These are phyloP conservation scores for Myathropa florea DNA, from an alignment of 2,888 invertebrate genomes.

Conservation along the genomic window DNA sequence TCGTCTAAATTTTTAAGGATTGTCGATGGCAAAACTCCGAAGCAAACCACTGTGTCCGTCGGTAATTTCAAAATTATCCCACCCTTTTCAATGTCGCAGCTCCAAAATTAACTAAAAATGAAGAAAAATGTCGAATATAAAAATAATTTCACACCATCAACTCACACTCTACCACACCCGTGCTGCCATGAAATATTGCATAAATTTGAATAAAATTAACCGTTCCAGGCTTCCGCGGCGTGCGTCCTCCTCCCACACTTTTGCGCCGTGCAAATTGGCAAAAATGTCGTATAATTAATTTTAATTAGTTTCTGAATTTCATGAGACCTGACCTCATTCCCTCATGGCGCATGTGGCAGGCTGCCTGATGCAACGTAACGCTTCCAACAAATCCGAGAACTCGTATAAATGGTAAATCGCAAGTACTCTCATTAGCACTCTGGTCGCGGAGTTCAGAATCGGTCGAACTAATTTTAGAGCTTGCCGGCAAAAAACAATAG, in stretches of 20 bases:
- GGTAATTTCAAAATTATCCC: background rate
- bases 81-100: background rate
- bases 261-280: slow-evolving; percentile 57
- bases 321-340: slow-evolving; percentile 30
- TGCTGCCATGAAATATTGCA: slow-evolving; percentile 38
- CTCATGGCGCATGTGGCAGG: background rate
- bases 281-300: slow-evolving; percentile 68
- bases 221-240: background rate
- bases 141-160: background rate
- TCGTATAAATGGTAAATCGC: slow-evolving; percentile 26
- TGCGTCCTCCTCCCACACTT: background rate
- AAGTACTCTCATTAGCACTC: slow-evolving; percentile 46
- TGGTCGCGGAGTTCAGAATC: slow-evolving; percentile 25
- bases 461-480: slow-evolving; percentile 45
- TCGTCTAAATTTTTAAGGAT: too few relatives aligned
- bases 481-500: slow-evolving; percentile 1
- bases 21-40: too few relatives aligned
- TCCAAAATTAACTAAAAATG: slow-evolving; percentile 12
- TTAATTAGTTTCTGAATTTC: slow-evolving; percentile 69
- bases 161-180: background rate
- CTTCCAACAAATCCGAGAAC: slow-evolving; percentile 1
- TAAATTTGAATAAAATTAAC: slow-evolving; percentile 66
- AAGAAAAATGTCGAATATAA: background rate
- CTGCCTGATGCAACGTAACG: slow-evolving; percentile 19
- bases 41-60: too few relatives aligned